Evolutionary conservation across 2,113 vertebrate species (phyloP), one percentile per base, ranked within the genome.

Genomic region (Chlorocebus sabaeus): DNA sequence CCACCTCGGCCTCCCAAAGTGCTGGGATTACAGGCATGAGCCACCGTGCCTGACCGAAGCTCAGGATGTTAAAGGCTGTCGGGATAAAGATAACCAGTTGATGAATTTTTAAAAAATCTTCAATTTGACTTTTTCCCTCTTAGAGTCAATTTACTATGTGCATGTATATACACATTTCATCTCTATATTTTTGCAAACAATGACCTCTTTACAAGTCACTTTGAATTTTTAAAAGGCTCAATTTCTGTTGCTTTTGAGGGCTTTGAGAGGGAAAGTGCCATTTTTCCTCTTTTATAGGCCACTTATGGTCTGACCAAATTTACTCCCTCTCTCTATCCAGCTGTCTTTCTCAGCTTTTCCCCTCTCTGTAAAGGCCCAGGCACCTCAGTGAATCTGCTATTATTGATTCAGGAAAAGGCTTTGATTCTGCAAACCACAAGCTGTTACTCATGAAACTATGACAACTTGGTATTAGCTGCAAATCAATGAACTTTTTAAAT

Each of bases 401-500:
- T 98, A 99, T 99, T 97, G 99, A 99, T 99, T 99, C 82, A 97
- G 98, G 96, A 97, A 98, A 98, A 98, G 98, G 97, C 98, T 99
- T 99, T 99, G 98, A 99, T 99, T 98, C 98, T 97, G 97, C 95
- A 98, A 98, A 96, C 98, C 25, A 12, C 96, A 92, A 97, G 98
- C 98, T 98, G 97, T 99, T 99, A 98, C 97, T 99, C 98, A 98
- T 88, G 95, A 98, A 99, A 98, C 98, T 99, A 98, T 99, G 99
- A 99, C 99, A 99, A 98, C 98, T 99, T 94, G 70, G 98, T 99
- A 98, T 99, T 98, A 99, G 98, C 98, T 98, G 97, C 98, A 98
- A 99, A 99, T 99, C 99, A 99, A 99, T 99, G 99, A 98, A 97
- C 98, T 99, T 99, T 99, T 98, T 64, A 99, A 98, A 99, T 97